Evolutionary conservation across 2,113 vertebrate species (phyloP).

Genomic region (Phylloscopus trochilus): DNA sequence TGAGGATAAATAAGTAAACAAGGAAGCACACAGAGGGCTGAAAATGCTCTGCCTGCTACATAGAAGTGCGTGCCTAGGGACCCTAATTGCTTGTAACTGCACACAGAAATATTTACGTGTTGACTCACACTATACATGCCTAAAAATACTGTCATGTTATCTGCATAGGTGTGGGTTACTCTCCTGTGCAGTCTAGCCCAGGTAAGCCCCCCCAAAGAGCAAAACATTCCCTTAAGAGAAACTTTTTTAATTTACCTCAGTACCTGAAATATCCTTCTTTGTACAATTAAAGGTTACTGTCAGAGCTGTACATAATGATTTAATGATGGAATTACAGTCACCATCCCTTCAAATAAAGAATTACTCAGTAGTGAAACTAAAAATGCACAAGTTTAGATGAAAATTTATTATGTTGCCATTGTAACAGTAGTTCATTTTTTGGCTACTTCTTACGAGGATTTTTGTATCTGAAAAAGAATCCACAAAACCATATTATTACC

Average conservation of each 20-base stretch:
- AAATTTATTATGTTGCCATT: background rate
- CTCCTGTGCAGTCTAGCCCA: background rate
- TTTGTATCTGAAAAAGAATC: background rate
- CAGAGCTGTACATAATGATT: background rate
- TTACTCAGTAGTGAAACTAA: background rate
- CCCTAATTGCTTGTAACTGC: background rate
- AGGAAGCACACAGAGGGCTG: slow-evolving; percentile 61
- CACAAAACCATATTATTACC: background rate
- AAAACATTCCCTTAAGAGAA: background rate
- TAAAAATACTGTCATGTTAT: background rate
- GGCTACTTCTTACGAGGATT: background rate
- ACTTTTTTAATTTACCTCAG: background rate
- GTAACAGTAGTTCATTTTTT: background rate
- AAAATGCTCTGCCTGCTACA: background rate
- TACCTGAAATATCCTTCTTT: background rate
- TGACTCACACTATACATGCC: background rate
- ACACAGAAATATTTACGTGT: background rate
- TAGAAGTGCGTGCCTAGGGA: background rate
- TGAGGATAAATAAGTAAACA: slow-evolving; percentile 76
- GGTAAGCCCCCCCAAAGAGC: background rate
- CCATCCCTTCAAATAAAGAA: background rate
- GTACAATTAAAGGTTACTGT: background rate
- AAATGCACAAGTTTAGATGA: background rate
- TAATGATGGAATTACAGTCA: background rate
- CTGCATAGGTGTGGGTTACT: background rate